Percentiles rank a stretch among this genome's conserved stretches.
Evolutionary conservation across 37 sponge, comb jelly and placozoan genomes (phyloP).

Genomic region (Geodia barretti): DNA sequence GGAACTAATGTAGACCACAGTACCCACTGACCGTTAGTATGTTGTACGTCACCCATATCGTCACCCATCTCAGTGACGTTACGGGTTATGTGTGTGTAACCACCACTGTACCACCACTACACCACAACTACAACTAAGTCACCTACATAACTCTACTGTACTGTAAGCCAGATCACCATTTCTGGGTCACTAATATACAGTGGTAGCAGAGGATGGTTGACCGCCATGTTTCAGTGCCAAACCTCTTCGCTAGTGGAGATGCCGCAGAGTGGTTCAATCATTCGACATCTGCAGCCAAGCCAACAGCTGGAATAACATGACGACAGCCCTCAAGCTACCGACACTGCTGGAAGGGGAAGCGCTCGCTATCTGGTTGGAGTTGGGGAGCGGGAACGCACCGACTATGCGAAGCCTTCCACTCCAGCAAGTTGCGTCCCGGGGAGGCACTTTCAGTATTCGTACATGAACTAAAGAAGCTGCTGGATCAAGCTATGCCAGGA

Average conservation of each 20-base stretch:
- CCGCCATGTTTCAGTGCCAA: conserved; percentile 12
- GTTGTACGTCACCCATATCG: too few species aligned
- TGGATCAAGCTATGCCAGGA: conserved; percentile 67
- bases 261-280: conserved; percentile 26
- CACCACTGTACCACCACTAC: too few species aligned
- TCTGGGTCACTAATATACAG: too few species aligned
- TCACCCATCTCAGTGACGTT: too few species aligned
- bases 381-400: too few species aligned
- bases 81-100: too few species aligned
- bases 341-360: conserved; percentile 56
- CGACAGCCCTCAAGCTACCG: conserved; percentile 28
- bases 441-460: conserved; percentile 54
- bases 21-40: too few species aligned
- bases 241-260: conserved; percentile 33
- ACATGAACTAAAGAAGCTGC: conserved; percentile 38
- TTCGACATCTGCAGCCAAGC: conserved; percentile 42
- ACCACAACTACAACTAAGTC: too few species aligned
- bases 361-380: conserved; percentile 50
- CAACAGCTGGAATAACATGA: conserved; percentile 30
- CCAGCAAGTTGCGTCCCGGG: conserved; percentile 19
- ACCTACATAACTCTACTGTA: too few species aligned
- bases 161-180: too few species aligned
- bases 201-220: conserved; percentile 59
- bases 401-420: conserved; percentile 54
- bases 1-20: too few species aligned